These are phyloP conservation scores for Bombycilla garrulus DNA, from an alignment of 2,113 vertebrate genomes.

Conservation along the genomic window DNA sequence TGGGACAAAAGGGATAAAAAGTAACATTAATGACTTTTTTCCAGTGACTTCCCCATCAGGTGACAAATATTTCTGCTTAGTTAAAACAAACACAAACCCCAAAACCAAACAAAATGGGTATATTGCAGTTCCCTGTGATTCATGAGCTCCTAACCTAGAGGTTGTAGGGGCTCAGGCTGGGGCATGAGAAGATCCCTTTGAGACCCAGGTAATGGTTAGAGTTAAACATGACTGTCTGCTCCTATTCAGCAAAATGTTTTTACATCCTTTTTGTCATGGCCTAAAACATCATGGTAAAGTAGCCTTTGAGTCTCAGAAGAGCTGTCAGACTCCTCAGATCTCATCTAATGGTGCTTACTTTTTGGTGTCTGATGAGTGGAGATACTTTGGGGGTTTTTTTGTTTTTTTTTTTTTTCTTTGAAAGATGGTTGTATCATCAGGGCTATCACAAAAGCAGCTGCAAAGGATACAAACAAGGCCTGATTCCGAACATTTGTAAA, in stretches of 20 bases:
- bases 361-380: background rate
- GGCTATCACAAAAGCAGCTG: background rate
- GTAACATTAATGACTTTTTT: background rate
- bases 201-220: background rate
- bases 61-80: background rate
- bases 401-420: background rate
- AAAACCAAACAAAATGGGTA: background rate
- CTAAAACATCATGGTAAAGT: background rate
- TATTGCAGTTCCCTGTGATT: background rate
- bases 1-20: background rate
- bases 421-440: background rate
- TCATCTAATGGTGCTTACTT: background rate
- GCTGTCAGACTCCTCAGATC: background rate
- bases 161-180: background rate
- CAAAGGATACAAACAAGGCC: background rate
- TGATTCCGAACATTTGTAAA: background rate
- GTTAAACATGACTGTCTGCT: background rate
- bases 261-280: rapidly evolving
- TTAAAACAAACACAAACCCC: background rate
- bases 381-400: background rate
- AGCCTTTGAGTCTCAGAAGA: background rate
- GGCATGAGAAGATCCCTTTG: background rate
- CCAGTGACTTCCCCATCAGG: background rate
- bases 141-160: background rate
- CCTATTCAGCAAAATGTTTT: background rate